Conservation (phyloP, 1,140 invertebrate genomes). For the Prorops nasuta region DNA sequence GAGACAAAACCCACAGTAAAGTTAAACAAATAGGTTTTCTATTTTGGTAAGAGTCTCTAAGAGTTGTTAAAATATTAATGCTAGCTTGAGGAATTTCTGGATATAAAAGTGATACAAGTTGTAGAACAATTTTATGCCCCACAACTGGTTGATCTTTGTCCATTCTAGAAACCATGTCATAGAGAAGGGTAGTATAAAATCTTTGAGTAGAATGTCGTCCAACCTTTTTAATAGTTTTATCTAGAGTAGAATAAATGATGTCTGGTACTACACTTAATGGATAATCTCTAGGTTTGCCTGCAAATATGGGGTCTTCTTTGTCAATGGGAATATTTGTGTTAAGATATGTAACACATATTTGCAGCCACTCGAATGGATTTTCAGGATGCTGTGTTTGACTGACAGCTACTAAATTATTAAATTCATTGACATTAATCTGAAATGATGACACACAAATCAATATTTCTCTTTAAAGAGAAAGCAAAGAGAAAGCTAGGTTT, state of each 20-base stretch:
- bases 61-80: slow-evolving; percentile 61
- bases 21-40: slow-evolving; percentile 73
- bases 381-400: slow-evolving; percentile 62
- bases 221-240: slow-evolving; percentile 60
- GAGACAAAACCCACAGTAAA: slow-evolving; percentile 76
- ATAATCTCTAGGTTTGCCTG: slow-evolving; percentile 53
- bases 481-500: too few relatives aligned
- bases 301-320: slow-evolving; percentile 62
- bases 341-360: slow-evolving; percentile 63
- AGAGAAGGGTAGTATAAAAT: slow-evolving; percentile 67
- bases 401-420: slow-evolving; percentile 55
- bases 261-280: slow-evolving; percentile 59
- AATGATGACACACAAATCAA: not conserved
- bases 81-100: slow-evolving; percentile 64
- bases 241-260: slow-evolving; percentile 55
- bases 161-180: slow-evolving; percentile 66
- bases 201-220: slow-evolving; percentile 60
- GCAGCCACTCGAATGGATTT: slow-evolving; percentile 63
- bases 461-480: too few relatives aligned
- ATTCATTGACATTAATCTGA: slow-evolving; percentile 62
- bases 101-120: slow-evolving; percentile 65
- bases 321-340: slow-evolving; percentile 65
- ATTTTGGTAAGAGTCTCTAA: slow-evolving; percentile 79
- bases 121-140: slow-evolving; percentile 70
- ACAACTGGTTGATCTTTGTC: slow-evolving; percentile 62